A percentile compares a stretch with the other conserved stretches of the same genome.
Evolutionary conservation across 2,888 invertebrate species (phyloP).

Genomic region (Drosophila helvetica): DNA sequence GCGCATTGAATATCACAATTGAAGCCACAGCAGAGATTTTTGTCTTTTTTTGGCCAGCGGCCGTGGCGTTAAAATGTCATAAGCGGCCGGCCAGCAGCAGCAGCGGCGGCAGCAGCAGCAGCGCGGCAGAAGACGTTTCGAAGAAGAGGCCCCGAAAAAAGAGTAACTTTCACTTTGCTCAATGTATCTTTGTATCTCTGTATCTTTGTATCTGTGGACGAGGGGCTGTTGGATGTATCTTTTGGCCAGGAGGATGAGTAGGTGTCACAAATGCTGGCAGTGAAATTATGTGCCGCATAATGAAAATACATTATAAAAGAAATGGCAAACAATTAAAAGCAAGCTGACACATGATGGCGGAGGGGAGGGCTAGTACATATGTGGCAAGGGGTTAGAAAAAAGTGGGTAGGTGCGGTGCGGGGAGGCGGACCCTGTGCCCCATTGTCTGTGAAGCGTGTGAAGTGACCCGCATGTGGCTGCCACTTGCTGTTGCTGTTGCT

Average conservation of each 20-base stretch:
- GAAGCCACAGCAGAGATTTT: slow-evolving; percentile 17
- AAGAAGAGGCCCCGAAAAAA: slow-evolving; percentile 32
- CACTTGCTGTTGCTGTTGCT: slow-evolving; percentile 5
- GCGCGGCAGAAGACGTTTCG: slow-evolving; percentile 6
- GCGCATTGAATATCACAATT: slow-evolving; percentile 53
- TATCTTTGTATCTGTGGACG: slow-evolving; percentile 18
- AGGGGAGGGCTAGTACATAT: slow-evolving; percentile 4
- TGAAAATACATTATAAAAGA: slow-evolving; percentile 59
- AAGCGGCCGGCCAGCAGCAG: slow-evolving; percentile 25
- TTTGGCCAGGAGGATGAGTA: slow-evolving; percentile 53
- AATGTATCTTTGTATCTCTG: slow-evolving; percentile 27
- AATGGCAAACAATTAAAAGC: slow-evolving; percentile 62
- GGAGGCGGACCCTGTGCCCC: slow-evolving; percentile 6
- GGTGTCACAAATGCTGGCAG: slow-evolving; percentile 64
- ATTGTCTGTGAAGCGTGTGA: slow-evolving; percentile 61
- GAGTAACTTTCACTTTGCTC: slow-evolving; percentile 61
- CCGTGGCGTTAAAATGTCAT: slow-evolving; percentile 47
- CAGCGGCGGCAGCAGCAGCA: neutral
- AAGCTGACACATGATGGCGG: slow-evolving; percentile 15
- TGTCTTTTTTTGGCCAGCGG: slow-evolving; percentile 34
- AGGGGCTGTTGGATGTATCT: slow-evolving; percentile 11
- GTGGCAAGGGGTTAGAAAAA: neutral
- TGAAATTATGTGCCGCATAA: slow-evolving; percentile 57
- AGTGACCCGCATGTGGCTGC: slow-evolving; percentile 61
- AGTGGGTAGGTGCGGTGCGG: neutral